phyloP scores from a whole-genome alignment of 2,797 vertebrate genomes.

The Phyllotis vaccarum region DNA sequence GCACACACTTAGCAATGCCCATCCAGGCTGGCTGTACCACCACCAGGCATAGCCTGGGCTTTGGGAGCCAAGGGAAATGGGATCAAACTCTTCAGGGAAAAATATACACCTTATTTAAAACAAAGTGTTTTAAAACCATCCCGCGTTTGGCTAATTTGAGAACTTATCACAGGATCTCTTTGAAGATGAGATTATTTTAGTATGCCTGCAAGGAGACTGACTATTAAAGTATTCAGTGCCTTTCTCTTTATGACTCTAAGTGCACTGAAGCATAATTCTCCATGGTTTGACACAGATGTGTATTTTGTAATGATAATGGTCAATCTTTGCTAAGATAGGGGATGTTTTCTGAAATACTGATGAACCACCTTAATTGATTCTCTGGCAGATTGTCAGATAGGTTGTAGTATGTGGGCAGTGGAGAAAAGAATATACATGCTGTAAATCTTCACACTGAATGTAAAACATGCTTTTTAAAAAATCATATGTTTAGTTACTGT shows the following conservation, averaged over 20 bases:
- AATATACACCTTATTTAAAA: slow-evolving; percentile 47
- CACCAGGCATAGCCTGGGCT: not conserved
- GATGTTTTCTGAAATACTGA: slow-evolving; percentile 72
- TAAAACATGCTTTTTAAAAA: not conserved
- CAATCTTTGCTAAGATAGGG: slow-evolving; percentile 68
- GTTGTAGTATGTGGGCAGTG: not conserved
- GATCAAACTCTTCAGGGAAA: slow-evolving; percentile 56
- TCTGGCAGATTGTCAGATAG: slow-evolving; percentile 44
- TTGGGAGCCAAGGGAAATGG: slow-evolving; percentile 32
- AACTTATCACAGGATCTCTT: slow-evolving; percentile 71
- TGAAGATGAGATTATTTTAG: slow-evolving; percentile 60
- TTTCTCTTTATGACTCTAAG: slow-evolving; percentile 71
- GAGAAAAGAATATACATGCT: slow-evolving; percentile 16
- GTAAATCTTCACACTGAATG: slow-evolving; percentile 26
- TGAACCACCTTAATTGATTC: slow-evolving; percentile 66
- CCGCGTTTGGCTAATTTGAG: slow-evolving; percentile 71
- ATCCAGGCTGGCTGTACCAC: not conserved
- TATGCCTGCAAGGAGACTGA: slow-evolving; percentile 64
- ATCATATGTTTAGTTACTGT: slow-evolving; percentile 12
- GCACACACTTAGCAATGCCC: not conserved
- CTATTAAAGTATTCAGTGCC: slow-evolving; percentile 72
- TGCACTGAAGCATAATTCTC: slow-evolving; percentile 75
- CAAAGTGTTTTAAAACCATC: slow-evolving; percentile 50
- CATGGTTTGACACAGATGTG: slow-evolving; percentile 69
- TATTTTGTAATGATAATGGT: slow-evolving; percentile 80